phyloP scores from a whole-genome alignment of 2,888 invertebrate genomes.

The Syrista parreyssii region DNA sequence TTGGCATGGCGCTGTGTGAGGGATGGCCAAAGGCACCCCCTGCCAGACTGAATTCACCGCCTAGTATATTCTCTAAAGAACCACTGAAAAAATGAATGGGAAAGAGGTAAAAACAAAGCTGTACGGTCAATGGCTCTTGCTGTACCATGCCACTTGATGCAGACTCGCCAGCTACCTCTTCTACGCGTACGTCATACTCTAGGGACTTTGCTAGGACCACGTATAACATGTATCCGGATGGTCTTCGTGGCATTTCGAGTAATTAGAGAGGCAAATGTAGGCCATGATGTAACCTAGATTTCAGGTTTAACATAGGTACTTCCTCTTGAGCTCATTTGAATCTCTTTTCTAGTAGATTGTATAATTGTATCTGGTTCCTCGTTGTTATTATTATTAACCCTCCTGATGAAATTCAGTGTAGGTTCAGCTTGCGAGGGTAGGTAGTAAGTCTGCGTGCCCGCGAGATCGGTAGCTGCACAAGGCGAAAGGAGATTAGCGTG shows the following conservation, averaged over 20 bases:
- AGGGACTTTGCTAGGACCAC: background rate
- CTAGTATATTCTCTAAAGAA: background rate
- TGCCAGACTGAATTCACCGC: background rate
- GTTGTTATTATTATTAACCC: background rate
- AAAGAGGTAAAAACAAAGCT: background rate
- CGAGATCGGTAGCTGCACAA: slow-evolving; percentile 4
- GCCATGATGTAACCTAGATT: background rate
- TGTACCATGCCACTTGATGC: background rate
- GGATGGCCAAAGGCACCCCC: background rate
- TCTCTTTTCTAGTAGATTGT: background rate
- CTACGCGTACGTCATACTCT: background rate
- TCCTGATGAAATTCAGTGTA: background rate
- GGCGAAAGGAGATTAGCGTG: slow-evolving; percentile 60
- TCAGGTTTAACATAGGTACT: background rate
- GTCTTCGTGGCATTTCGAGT: background rate
- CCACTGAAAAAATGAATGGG: background rate
- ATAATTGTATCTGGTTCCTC: background rate
- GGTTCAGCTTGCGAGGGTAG: background rate
- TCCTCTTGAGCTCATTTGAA: background rate
- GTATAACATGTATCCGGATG: background rate
- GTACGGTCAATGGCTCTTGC: background rate
- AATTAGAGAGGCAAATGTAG: background rate
- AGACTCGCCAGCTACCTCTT: background rate
- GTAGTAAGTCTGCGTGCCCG: background rate
- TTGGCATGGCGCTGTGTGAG: background rate